Conservation (phyloP, 2,113 vertebrate species). For the Castor canadensis region DNA sequence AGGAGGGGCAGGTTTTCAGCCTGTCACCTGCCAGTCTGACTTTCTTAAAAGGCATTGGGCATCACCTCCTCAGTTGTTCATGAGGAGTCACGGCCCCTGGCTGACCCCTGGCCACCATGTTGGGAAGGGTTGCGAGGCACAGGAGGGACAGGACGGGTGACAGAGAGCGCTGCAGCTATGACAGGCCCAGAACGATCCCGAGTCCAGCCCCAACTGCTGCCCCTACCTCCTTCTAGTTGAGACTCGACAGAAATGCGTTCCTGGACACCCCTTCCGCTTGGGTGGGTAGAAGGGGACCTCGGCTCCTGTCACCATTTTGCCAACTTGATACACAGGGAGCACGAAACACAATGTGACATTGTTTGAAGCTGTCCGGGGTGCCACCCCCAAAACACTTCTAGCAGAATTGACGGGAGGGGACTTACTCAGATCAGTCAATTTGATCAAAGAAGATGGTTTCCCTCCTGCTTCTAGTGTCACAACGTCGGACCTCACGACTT, state of each 20-base stretch:
- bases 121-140: neutral
- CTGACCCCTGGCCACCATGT: too few species aligned
- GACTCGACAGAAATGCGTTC: neutral
- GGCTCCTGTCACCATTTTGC: neutral
- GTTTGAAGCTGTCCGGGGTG: neutral
- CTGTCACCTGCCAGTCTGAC: neutral
- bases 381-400: neutral
- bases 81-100: neutral
- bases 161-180: neutral
- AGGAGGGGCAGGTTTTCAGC: neutral
- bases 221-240: neutral
- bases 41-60: too few species aligned
- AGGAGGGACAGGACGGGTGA: neutral
- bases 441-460: neutral
- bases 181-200: accelerated
- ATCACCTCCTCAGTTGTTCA: too few species aligned
- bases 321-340: neutral
- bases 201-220: neutral
- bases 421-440: neutral
- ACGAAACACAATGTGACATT: neutral
- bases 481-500: neutral
- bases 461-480: neutral
- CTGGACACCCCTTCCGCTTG: neutral
- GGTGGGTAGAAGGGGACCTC: neutral
- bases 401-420: neutral